Evolutionary conservation across 2,888 invertebrate species (phyloP), one percentile per base, ranked within the genome.

Genomic region (Perithous albicinctus): DNA sequence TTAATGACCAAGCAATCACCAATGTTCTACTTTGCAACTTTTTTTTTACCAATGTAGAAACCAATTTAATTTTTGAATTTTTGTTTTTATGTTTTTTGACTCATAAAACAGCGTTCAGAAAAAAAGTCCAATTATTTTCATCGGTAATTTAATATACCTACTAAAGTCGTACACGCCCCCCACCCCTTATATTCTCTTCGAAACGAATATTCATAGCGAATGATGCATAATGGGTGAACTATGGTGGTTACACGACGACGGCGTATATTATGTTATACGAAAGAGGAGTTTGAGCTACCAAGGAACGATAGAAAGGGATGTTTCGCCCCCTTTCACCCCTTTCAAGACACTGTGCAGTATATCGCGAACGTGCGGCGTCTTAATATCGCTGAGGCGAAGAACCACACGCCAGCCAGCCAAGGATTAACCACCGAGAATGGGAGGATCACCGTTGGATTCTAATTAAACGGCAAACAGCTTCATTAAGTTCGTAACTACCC

Each of bases 401-500:
- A 83, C 79, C 82, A 85, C 82, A 85, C 78, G 87, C 87, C 88
- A 56, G 26, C 56, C 35, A 38, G 10, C 69, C 59, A 63, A 66
- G 84, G 78, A 85, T 82, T 80, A 80, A 80, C 87, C 85, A 80
- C 87, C 86, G 87, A 89, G 89, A 90, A 91, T 90, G 83, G 89
- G 83, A 86, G 89, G 89, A 91, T 91, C 90, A 89, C 86, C 87
- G 85, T 86, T 84, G 90, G 87, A 91, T 91, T 92, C 91, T 92
- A 91, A 92, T 92, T 92, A 92, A 92, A 91, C 89, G 90, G 90
- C 89, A 91, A 91, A 91, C 90, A 90, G 89, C 91, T 91, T 91
- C 89, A 88, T 92, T 91, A 91, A 90, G 89, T 89, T 88, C 82
- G 86, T 85, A 88, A 90, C 88, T 86, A 86, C 89, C 88, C 85